These are phyloP conservation scores for Bombycilla garrulus DNA, from an alignment of 2,113 vertebrate genomes.

Conservation along the genomic window DNA sequence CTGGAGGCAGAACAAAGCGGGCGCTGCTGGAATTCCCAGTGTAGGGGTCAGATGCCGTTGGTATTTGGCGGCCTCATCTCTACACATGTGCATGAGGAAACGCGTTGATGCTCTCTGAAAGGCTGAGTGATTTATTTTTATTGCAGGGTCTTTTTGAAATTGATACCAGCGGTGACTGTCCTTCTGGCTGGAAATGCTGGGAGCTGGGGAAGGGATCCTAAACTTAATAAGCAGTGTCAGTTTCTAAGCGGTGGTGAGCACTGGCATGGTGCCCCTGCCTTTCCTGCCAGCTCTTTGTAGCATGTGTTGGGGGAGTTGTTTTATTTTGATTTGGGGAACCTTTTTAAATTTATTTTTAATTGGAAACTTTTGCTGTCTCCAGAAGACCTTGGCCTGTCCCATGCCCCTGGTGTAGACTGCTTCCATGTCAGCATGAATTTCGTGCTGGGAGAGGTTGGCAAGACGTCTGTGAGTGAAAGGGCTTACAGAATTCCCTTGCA, in stretches of 20 bases:
- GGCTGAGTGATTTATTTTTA: constrained; percentile 60
- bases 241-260: background rate
- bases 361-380: background rate
- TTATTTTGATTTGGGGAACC: constrained; percentile 20
- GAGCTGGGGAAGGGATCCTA: background rate
- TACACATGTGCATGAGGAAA: constrained; percentile 12
- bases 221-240: background rate
- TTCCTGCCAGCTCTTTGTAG: constrained; percentile 26
- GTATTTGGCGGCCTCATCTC: constrained; percentile 54
- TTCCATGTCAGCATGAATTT: background rate
- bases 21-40: constrained; percentile 27
- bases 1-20: constrained; percentile 49
- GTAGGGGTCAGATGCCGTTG: constrained; percentile 33
- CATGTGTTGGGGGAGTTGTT: background rate
- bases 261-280: background rate
- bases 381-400: background rate
- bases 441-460: background rate
- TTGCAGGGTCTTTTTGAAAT: constrained; percentile 57
- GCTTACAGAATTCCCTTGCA: background rate
- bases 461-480: background rate
- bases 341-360: background rate
- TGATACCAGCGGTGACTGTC: constrained; percentile 41
- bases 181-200: constrained; percentile 27
- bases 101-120: background rate
- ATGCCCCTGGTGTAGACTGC: background rate